phyloP scores from a whole-genome alignment of 2,797 vertebrate species.

The Odontamblyopus rebecca region DNA sequence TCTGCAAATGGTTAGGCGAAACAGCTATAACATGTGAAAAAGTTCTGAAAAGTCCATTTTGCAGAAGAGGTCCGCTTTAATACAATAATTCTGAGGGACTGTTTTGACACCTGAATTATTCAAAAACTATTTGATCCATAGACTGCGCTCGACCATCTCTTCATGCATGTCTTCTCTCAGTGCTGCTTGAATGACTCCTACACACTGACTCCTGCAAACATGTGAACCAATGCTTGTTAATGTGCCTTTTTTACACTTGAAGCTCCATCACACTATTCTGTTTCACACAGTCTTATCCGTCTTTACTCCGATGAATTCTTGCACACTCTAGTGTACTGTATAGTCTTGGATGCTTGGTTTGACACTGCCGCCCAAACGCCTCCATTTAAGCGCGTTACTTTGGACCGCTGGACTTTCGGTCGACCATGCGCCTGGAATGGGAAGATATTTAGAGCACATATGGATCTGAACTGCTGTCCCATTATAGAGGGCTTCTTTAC shows the following conservation, averaged over 20 bases:
- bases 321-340: conserved; percentile 36
- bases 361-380: conserved; percentile 63
- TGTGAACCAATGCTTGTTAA: conserved; percentile 65
- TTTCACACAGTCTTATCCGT: conserved; percentile 17
- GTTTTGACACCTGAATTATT: conserved; percentile 10
- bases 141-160: conserved; percentile 30
- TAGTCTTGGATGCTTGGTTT: conserved; percentile 62
- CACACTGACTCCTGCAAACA: conserved; percentile 42
- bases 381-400: conserved; percentile 61
- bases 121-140: conserved; percentile 12
- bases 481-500: conserved; percentile 32
- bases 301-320: conserved; percentile 34
- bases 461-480: conserved; percentile 55
- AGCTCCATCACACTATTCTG: conserved; percentile 48
- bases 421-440: conserved; percentile 57
- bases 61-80: not conserved
- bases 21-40: too few species aligned
- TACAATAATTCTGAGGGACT: not conserved
- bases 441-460: conserved; percentile 72
- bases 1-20: too few species aligned
- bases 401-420: conserved; percentile 44
- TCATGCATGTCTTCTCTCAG: conserved; percentile 40
- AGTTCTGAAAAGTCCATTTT: too few species aligned
- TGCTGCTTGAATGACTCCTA: conserved; percentile 37
- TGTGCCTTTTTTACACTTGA: conserved; percentile 66